Conservation (phyloP, 37 sponge, comb jelly and placozoan genomes). For the Oscarella lobularis region DNA sequence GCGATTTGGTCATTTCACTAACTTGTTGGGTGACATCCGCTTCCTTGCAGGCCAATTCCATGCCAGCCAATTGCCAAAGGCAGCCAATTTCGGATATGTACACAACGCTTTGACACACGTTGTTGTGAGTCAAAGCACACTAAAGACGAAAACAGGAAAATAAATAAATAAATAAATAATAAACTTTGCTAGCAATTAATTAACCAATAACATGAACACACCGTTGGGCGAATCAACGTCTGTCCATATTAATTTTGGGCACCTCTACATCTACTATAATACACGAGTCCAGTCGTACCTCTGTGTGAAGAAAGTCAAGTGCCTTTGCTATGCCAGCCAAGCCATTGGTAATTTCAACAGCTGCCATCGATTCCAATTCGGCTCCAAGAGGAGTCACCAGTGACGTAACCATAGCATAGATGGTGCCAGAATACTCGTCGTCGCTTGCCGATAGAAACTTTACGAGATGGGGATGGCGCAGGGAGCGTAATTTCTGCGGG, state of each 20-base stretch:
- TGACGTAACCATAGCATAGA: not conserved
- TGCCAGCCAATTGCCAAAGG: not conserved
- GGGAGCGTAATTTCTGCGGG: slow-evolving; percentile 10
- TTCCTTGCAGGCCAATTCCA: not conserved
- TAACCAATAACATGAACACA: too few relatives aligned
- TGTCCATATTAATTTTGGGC: too few relatives aligned
- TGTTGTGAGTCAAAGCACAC: not conserved
- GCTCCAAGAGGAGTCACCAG: not conserved
- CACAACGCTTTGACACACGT: not conserved
- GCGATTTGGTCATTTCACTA: not conserved
- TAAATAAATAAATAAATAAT: not conserved
- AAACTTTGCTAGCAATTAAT: too few relatives aligned
- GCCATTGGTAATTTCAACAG: not conserved
- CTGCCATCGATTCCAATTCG: not conserved
- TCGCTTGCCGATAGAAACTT: slow-evolving; percentile 28
- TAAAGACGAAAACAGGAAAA: not conserved
- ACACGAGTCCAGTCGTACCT: too few relatives aligned
- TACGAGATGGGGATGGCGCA: slow-evolving; percentile 40
- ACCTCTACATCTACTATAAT: too few relatives aligned
- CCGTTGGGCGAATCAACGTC: too few relatives aligned
- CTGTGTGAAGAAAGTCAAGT: not conserved
- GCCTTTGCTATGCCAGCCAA: not conserved
- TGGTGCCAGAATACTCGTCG: not conserved
- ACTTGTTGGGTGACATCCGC: not conserved
- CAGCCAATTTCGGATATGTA: not conserved